Percentiles rank a stretch among this genome's conserved stretches.
These are phyloP conservation scores for Opisthocomus hoazin DNA, from an alignment of 2,113 vertebrate genomes.

Conservation along the genomic window DNA sequence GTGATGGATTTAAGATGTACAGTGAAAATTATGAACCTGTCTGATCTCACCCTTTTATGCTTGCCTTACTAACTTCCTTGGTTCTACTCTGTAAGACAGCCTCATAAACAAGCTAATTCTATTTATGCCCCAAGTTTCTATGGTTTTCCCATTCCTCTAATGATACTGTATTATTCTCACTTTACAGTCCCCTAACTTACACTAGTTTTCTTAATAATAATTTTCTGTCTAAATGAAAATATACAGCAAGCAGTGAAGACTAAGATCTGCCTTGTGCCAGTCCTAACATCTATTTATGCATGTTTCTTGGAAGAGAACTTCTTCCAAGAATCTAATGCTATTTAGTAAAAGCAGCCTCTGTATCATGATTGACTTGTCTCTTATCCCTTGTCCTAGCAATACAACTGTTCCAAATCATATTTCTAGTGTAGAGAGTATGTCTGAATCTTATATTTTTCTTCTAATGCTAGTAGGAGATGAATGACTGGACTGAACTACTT, in stretches of 20 bases:
- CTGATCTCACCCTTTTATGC: not conserved
- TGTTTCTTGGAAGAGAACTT: not conserved
- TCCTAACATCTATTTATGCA: not conserved
- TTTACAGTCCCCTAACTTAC: not conserved
- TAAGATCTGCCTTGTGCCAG: not conserved
- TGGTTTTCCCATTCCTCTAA: not conserved
- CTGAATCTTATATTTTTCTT: not conserved
- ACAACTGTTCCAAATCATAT: not conserved
- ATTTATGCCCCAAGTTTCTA: not conserved
- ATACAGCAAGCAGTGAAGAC: not conserved
- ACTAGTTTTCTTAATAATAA: not conserved
- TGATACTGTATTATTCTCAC: not conserved
- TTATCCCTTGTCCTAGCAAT: not conserved
- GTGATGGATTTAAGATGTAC: not conserved
- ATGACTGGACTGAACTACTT: not conserved
- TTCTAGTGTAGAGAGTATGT: not conserved
- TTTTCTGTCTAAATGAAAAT: not conserved
- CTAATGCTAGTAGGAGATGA: not conserved
- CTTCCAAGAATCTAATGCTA: not conserved
- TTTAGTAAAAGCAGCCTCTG: not conserved
- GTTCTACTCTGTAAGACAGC: not conserved
- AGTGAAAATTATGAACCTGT: not conserved
- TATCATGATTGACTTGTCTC: not conserved
- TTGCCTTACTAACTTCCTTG: not conserved
- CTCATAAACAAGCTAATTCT: not conserved